Evolutionary conservation across 2,888 invertebrate genomes (phyloP), one percentile per base, ranked within the genome.

Genomic region (Torymus texanus): DNA sequence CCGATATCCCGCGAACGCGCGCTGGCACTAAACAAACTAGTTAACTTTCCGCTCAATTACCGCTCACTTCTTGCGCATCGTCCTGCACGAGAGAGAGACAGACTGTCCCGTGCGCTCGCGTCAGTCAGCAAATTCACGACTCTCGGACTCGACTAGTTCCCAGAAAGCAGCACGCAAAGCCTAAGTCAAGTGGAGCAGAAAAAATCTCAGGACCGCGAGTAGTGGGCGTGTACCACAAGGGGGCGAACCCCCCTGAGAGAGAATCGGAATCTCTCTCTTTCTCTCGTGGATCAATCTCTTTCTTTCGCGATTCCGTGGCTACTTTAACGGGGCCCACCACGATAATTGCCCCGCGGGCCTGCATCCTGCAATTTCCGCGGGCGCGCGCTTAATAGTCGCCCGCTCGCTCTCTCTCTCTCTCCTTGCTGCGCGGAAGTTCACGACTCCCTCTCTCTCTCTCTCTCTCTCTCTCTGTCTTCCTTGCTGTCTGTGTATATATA

Each of bases 321-420:
- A 50, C 70, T 74, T 79, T 79, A 79, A 79, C 79, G 79, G 79
- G 24, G 65, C 75, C 61, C 29, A 51, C 63, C 68, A 76, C 75
- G 83, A 84, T 85, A 87, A 87, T 86, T 86, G 85, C 85, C 80
- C 21, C 16, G 84, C 83, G 41, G 41, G 41, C 41, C 41, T 41
- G 84, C 84, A 84, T 85, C 84, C 84, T 84, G 86, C 85, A 87
- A 87, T 87, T 84, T 82, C 84, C 51, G 78, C 41, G 41, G 8
- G 29, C 29, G 3, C 29, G 29, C 81, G 83, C 82, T 84, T 85
- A 83, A 84, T 85, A 84, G 83, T 84, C 82, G 78, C 82, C 83
- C 82, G 18, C 18, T 21, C 56, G 63, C 76, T 63, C 67, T 78
- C 61, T 79, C 82, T 74, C 76, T 66, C 80, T 51, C 24, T 77